Conservation (phyloP, 2,888 invertebrate species). For the Druceiella hillmani region DNA sequence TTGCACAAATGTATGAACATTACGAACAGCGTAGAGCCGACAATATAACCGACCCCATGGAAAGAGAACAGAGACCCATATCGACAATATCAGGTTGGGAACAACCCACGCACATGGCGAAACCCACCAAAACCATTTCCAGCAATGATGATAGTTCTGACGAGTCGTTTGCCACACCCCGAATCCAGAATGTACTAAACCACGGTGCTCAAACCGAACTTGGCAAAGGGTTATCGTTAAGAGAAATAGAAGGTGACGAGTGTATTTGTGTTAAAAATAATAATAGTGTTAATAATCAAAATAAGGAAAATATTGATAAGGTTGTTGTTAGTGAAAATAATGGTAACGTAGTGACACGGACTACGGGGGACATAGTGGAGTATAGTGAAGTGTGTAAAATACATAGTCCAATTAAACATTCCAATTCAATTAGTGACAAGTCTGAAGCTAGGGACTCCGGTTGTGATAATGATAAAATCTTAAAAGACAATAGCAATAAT, state of each 20-base stretch:
- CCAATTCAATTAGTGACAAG: slow-evolving; percentile 30
- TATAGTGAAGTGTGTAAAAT: slow-evolving; percentile 63
- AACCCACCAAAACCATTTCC: slow-evolving; percentile 22
- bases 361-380: slow-evolving; percentile 34
- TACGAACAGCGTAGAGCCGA: slow-evolving; percentile 92
- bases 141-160: slow-evolving; percentile 31
- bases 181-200: slow-evolving; percentile 34
- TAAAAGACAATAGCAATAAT: slow-evolving; percentile 22
- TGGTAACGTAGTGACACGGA: slow-evolving; percentile 34
- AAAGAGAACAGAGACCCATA: slow-evolving; percentile 87
- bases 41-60: slow-evolving; percentile 92
- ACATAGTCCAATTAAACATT: slow-evolving; percentile 45
- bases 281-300: slow-evolving; percentile 29
- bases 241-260: slow-evolving; percentile 42
- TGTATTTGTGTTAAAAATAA: slow-evolving; percentile 30
- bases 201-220: slow-evolving; percentile 48
- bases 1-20: slow-evolving; percentile 96
- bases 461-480: slow-evolving; percentile 38
- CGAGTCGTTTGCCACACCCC: slow-evolving; percentile 29
- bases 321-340: slow-evolving; percentile 26
- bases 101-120: slow-evolving; percentile 42
- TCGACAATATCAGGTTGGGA: slow-evolving; percentile 97
- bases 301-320: slow-evolving; percentile 19
- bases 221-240: slow-evolving; percentile 39
- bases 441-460: slow-evolving; percentile 33